Percentiles rank a stretch among this genome's conserved stretches.
Evolutionary conservation across 1,140 invertebrate genomes (phyloP).

Genomic region (Triops longicaudatus): DNA sequence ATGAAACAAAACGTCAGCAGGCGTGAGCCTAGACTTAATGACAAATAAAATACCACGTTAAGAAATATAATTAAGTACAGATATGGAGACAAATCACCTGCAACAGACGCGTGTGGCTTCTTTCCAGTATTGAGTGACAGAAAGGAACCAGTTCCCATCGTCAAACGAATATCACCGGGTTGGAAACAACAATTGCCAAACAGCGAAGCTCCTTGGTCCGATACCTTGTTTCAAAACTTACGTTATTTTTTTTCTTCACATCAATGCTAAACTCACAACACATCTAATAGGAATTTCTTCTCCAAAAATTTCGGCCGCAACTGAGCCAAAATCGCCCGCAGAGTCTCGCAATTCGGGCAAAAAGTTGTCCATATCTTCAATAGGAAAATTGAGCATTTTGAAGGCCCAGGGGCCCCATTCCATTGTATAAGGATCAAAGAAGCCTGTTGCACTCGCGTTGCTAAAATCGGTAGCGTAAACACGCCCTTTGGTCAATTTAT

Average conservation of each 20-base stretch:
- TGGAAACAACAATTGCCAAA: slow-evolving; percentile 83
- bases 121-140: slow-evolving; percentile 76
- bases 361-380: slow-evolving; percentile 42
- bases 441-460: slow-evolving; percentile 77
- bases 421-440: slow-evolving; percentile 86
- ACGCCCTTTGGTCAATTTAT: slow-evolving; percentile 48
- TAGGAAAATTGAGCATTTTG: slow-evolving; percentile 60
- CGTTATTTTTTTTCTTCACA: slow-evolving; percentile 4
- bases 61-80: no score
- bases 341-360: slow-evolving; percentile 74
- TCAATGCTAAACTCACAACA: slow-evolving; percentile 52
- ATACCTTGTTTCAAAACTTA: slow-evolving; percentile 40
- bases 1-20: no score
- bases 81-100: no score
- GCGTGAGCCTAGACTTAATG: no score
- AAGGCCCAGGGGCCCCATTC: slow-evolving; percentile 64
- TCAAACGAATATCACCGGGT: slow-evolving; percentile 76
- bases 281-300: slow-evolving; percentile 61
- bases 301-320: slow-evolving; percentile 28
- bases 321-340: slow-evolving; percentile 55
- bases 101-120: slow-evolving; percentile 64
- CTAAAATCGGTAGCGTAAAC: slow-evolving; percentile 77
- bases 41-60: no score
- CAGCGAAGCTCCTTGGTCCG: slow-evolving; percentile 69
- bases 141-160: slow-evolving; percentile 91